These are phyloP conservation scores for Ascaphus truei DNA, from an alignment of 2,113 vertebrate genomes.

Conservation along the genomic window DNA sequence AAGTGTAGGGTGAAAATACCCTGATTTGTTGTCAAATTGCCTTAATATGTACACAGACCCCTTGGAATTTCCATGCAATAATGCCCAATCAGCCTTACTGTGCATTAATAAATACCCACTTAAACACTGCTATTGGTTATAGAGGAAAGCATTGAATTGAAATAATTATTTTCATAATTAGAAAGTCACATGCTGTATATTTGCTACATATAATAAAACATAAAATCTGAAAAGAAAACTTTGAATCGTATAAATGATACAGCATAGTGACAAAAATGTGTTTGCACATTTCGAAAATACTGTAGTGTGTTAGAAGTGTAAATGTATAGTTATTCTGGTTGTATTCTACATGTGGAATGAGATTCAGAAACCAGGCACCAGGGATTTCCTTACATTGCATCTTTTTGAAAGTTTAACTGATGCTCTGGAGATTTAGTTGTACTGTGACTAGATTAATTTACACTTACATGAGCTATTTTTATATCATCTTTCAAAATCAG, in stretches of 20 bases:
- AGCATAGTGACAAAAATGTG: background rate
- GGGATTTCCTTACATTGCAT: background rate
- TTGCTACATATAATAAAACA: background rate
- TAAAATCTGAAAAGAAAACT: background rate
- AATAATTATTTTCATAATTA: too few species aligned
- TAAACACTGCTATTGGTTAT: too few species aligned
- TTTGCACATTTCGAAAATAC: background rate
- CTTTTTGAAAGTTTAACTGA: background rate
- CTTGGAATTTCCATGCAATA: too few species aligned
- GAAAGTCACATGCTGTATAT: background rate
- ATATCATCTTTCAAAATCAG: constrained; percentile 28
- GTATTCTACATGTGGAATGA: background rate
- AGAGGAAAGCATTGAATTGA: too few species aligned
- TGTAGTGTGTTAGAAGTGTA: background rate
- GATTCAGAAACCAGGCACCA: background rate
- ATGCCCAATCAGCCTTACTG: too few species aligned
- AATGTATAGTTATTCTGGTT: background rate
- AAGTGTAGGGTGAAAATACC: too few species aligned
- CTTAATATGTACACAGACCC: too few species aligned
- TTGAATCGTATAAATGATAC: background rate
- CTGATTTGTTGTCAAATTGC: too few species aligned
- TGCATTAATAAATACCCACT: too few species aligned
- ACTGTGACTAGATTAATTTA: constrained; percentile 27
- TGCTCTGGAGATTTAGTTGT: constrained; percentile 12
- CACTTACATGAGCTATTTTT: constrained; percentile 11